Evolutionary conservation across 2,888 invertebrate genomes (phyloP), one percentile per base, ranked within the genome.

Genomic region (Labia minor): DNA sequence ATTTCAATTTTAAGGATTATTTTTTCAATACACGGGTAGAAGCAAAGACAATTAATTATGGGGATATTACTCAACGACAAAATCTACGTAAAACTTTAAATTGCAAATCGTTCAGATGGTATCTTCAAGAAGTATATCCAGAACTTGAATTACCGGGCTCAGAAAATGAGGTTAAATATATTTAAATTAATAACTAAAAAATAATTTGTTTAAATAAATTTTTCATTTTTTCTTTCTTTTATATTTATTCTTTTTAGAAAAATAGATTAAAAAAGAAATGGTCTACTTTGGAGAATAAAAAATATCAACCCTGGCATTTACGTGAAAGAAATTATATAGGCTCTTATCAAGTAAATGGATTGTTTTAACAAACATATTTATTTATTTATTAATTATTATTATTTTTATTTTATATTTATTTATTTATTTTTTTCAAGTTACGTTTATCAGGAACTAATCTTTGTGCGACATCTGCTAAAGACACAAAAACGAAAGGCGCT

Each of bases 31-130:
- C 83, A 61, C 84, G 86, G 71, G 86, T 88, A 1, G 77, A 78
- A 67, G 82, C 84, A 1, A 73, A 72, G 61, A 73, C 74, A 26
- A 73, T 78, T 19, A 72, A 76, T 4, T 89, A 85, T 71, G 98
- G 97, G 0, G 90, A 97, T 76, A 81, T 98, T 19, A 82, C 86
- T 0, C 87, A 89, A 0, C 82, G 96, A 64, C 71, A 86, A 10
- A 80, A 82, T 21, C 77, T 98, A 6, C 82, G 95, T 0, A 80
- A 89, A 72, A 80, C 79, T n/a, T 78, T 95, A 0, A 79, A 87
- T 10, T 95, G 95, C 77, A 85, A 89, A 71, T 81, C 86, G 20
- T 95, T 95, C 77, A 83, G 87, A 67, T 95, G 95, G 95, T 95
- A 92, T 74, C 76, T 95, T 71, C 85, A 89, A 66, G 87, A 86